phyloP scores from a whole-genome alignment of 1,140 invertebrate species.

The Argopecten irradians region DNA sequence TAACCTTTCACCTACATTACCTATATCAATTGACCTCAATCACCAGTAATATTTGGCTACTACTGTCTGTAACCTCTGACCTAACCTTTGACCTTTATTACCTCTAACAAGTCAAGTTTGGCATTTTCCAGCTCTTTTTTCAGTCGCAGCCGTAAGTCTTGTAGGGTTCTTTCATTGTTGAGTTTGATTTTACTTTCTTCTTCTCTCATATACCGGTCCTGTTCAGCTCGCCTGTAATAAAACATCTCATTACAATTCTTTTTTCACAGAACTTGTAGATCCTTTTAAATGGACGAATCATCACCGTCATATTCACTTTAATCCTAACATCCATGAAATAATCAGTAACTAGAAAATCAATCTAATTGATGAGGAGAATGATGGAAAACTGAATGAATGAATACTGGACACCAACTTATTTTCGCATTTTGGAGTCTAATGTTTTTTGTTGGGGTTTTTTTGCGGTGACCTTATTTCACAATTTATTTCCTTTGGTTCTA shows the following conservation, averaged over 20 bases:
- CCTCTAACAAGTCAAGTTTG: conserved; percentile 66
- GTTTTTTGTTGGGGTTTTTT: too few species aligned
- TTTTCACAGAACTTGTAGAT: too few species aligned
- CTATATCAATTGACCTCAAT: background rate
- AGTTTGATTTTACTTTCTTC: conserved; percentile 57
- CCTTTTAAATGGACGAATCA: too few species aligned
- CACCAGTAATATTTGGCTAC: background rate
- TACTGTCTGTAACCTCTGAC: background rate
- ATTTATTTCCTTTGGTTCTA: too few species aligned
- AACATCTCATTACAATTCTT: background rate
- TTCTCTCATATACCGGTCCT: conserved; percentile 52
- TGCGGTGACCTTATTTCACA: too few species aligned
- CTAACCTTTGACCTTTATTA: conserved; percentile 30
- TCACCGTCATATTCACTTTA: too few species aligned
- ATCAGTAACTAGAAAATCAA: too few species aligned
- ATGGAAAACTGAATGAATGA: too few species aligned
- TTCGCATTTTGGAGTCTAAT: too few species aligned
- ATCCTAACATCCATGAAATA: too few species aligned
- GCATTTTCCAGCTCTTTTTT: conserved; percentile 64
- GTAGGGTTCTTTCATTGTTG: conserved; percentile 58
- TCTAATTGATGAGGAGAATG: too few species aligned
- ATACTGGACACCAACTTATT: too few species aligned
- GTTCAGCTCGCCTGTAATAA: conserved; percentile 50
- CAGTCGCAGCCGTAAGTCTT: conserved; percentile 50
- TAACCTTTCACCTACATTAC: background rate